phyloP scores from a whole-genome alignment of 37 sponge, comb jelly and placozoan genomes.

The Theonella swinhoei region DNA sequence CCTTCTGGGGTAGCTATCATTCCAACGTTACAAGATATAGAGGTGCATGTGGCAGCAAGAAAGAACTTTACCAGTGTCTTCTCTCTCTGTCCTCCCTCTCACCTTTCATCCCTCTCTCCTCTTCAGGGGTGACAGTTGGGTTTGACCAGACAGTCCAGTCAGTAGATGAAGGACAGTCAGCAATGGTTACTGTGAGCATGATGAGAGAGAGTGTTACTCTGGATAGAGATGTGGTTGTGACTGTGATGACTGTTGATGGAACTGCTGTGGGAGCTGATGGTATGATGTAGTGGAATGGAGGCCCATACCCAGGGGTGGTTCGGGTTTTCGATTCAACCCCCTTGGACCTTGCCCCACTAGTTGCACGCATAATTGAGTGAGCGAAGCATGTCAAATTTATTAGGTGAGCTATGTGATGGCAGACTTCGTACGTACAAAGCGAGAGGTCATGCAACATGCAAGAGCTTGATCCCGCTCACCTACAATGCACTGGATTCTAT shows the following conservation, averaged over 20 bases:
- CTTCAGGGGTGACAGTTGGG: constrained; percentile 7
- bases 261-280: too few species aligned
- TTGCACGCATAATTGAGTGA: too few species aligned
- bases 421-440: too few species aligned
- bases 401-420: too few species aligned
- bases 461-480: neutral
- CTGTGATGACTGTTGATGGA: neutral
- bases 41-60: neutral
- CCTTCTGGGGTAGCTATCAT: too few species aligned
- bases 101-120: neutral
- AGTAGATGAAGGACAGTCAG: neutral
- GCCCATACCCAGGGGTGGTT: too few species aligned
- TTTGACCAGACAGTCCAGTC: neutral
- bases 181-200: neutral
- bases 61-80: neutral
- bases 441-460: too few species aligned
- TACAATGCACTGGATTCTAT: too few species aligned
- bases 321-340: neutral
- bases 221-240: neutral
- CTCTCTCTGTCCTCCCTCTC: neutral
- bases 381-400: too few species aligned
- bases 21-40: too few species aligned
- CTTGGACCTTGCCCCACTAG: too few species aligned
- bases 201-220: neutral
- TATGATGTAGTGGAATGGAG: too few species aligned